Base-by-base conservation (phyloP, 2,113 vertebrate genomes). In the Brienomyrus brachyistius region DNA sequence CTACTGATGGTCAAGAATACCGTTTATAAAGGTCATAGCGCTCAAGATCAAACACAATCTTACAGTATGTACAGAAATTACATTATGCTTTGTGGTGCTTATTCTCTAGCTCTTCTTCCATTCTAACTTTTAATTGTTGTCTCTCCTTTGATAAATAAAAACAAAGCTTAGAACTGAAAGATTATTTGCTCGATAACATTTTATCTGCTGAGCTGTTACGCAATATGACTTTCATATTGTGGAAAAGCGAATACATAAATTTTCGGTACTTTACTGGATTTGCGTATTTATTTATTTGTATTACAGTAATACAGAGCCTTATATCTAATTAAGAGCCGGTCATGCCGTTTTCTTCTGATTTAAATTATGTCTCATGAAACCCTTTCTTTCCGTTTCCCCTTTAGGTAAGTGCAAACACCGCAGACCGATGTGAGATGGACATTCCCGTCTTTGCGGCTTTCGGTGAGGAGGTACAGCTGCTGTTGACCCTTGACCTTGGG, bases 381-480 rank as follows among this genome's bases (percentile, higher is more conserved):
- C 1, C 19, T 19, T 83, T 56, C 90, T 88, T 27, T 87, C 31
- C 51, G 19, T 74, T 90, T 59, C 87, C 93, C 90, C 83, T 91
- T 77, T 92, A 96, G 95, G 95, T 96, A 96, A 96, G 95, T 95
- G 92, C 93, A 93, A 92, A 91, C 91, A 93, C 91, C 90, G 23
- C 91, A 89, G n/a, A 50, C 21, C 23, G 47, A 10, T 86, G 21
- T n/a, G 45, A 51, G 48, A 50, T 48, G 88, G 88, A 89, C n/a
- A 4, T 19, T 48, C 88, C 88, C 13, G 31, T 80, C 88, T 40
- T 45, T 47, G 43, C 13, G 19, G 35, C 48, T 40, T 4, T 80
- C 17, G 77, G 13, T n/a, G 66, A 50, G 48, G 52, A 85, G 80
- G 51, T 89, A 84, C 15, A 19, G 51, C 40, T 84, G n/a, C 51